Evolutionary conservation across 2,113 vertebrate genomes (phyloP).

Genomic region (Triplophysa rosa): DNA sequence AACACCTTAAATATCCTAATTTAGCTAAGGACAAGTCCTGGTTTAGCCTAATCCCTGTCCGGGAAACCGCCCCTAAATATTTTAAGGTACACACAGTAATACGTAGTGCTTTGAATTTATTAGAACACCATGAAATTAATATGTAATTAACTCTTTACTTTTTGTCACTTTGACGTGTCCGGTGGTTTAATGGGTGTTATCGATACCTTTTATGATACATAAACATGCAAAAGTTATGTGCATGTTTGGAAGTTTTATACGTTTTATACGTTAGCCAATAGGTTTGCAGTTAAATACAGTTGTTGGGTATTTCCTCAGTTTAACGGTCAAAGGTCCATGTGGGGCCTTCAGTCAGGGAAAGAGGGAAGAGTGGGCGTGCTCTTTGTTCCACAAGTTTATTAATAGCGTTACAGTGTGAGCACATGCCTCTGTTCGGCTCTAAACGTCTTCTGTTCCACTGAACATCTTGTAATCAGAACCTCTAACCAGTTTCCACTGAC

Average conservation of each 20-base stretch:
- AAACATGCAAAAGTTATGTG: too few species aligned
- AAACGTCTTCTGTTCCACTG: neutral
- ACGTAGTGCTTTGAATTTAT: too few species aligned
- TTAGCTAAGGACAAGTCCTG: too few species aligned
- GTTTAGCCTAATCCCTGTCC: too few species aligned
- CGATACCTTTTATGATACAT: too few species aligned
- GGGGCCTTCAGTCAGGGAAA: neutral
- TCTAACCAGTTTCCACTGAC: slow-evolving; percentile 41
- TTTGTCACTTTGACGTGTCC: too few species aligned
- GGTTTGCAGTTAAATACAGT: slow-evolving; percentile 16
- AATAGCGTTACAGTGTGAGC: slow-evolving; percentile 5
- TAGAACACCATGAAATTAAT: too few species aligned
- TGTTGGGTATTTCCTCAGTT: slow-evolving; percentile 20
- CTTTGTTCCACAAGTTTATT: neutral
- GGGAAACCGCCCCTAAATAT: too few species aligned
- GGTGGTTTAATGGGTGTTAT: too few species aligned
- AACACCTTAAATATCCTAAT: too few species aligned
- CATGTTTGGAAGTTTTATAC: neutral
- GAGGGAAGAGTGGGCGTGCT: neutral
- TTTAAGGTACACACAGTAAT: too few species aligned
- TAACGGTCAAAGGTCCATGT: neutral
- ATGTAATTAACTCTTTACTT: too few species aligned
- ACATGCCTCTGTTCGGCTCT: slow-evolving; percentile 1
- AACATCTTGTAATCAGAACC: slow-evolving; percentile 3
- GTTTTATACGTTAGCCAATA: neutral